A percentile compares a stretch with the other conserved stretches of the same genome.
Evolutionary conservation across 2,113 vertebrate genomes (phyloP).

Genomic region (Actenoides hombroni): DNA sequence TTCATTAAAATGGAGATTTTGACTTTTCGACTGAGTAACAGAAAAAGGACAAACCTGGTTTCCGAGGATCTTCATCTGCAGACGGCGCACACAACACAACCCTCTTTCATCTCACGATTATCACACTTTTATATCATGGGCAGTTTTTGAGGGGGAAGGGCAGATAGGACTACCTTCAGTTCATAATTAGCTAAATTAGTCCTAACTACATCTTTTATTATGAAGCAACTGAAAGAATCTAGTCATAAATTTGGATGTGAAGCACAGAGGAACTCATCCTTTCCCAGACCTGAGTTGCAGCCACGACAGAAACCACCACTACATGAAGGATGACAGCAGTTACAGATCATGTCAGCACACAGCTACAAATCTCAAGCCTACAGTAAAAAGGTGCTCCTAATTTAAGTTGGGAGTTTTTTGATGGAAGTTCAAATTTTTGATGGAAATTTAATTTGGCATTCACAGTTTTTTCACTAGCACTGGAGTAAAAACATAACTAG

Average conservation of each 20-base stretch:
- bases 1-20: constrained; percentile 65
- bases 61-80: constrained; percentile 8
- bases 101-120: background rate
- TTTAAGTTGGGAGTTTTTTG: no score
- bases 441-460: background rate
- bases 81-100: background rate
- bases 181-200: background rate
- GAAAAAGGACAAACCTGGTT: constrained; percentile 54
- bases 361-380: background rate
- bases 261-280: background rate
- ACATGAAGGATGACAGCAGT: background rate
- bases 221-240: background rate
- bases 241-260: background rate
- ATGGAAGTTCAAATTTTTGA: background rate
- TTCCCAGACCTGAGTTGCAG: background rate
- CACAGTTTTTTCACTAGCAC: background rate
- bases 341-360: accelerated
- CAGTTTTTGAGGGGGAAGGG: background rate
- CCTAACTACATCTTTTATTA: background rate
- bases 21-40: constrained; percentile 55
- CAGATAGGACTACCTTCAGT: background rate
- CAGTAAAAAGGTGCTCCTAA: background rate
- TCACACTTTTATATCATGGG: background rate
- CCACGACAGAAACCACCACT: background rate
- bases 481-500: background rate